Conservation (phyloP, 2,797 vertebrate species). For the Phoeniculus purpureus region DNA sequence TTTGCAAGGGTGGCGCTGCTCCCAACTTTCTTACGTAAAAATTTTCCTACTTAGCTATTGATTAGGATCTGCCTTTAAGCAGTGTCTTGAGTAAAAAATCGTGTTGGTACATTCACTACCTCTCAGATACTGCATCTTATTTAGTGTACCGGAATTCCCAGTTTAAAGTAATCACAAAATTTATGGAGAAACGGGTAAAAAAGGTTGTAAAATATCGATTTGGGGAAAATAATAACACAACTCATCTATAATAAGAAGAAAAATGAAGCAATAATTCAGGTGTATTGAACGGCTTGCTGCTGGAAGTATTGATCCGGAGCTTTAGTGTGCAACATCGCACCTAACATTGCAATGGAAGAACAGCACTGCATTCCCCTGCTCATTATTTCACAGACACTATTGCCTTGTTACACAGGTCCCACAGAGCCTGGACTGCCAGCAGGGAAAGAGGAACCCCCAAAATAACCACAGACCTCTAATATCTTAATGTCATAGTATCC, state of each 20-base stretch:
- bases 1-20: constrained; percentile 46
- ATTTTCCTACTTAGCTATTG: constrained; percentile 67
- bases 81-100: constrained; percentile 68
- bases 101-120: constrained; percentile 73
- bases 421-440: constrained; percentile 77
- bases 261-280: constrained; percentile 99
- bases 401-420: constrained; percentile 89
- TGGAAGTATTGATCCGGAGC: constrained; percentile 89
- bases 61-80: constrained; percentile 72
- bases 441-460: constrained; percentile 34
- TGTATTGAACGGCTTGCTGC: constrained; percentile 91
- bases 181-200: constrained; percentile 99
- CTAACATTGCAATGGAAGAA: constrained; percentile 84
- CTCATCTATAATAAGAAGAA: constrained; percentile 98
- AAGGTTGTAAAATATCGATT: constrained; percentile 99
- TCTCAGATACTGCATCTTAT: constrained; percentile 87
- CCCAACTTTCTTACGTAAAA: constrained; percentile 60
- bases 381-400: constrained; percentile 88
- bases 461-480: constrained; percentile 60
- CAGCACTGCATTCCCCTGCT: constrained; percentile 80
- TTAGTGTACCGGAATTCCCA: constrained; percentile 98
- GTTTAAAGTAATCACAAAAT: constrained; percentile 99
- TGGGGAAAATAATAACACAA: constrained; percentile 88
- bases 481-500: constrained; percentile 35
- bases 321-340: constrained; percentile 91